These are phyloP conservation scores for Heliconius nattereri DNA, from an alignment of 1,140 invertebrate species.

Conservation along the genomic window DNA sequence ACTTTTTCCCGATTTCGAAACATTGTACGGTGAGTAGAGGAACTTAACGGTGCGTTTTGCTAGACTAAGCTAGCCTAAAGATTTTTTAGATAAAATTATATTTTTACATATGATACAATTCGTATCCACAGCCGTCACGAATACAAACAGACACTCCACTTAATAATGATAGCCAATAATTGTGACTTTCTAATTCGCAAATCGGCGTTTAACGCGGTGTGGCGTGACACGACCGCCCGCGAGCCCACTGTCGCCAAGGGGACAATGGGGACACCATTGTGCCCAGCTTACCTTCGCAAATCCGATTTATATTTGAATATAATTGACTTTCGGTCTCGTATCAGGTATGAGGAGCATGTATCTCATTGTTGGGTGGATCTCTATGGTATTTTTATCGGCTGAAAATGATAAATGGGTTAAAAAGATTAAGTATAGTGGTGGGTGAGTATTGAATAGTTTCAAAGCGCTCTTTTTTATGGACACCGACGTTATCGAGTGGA, in stretches of 20 bases:
- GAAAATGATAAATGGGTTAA: slow-evolving; percentile 80
- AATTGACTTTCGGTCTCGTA: slow-evolving; percentile 77
- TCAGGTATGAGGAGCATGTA: slow-evolving; percentile 74
- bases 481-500: background rate
- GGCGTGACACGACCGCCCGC: slow-evolving; percentile 8
- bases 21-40: background rate
- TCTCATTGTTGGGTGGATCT: slow-evolving; percentile 73
- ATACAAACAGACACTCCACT: no score
- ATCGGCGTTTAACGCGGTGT: background rate
- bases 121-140: no score
- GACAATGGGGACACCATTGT: slow-evolving; percentile 56
- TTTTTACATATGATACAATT: no score
- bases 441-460: slow-evolving; percentile 44
- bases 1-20: no score
- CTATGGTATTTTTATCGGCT: slow-evolving; percentile 77
- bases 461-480: background rate
- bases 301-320: slow-evolving; percentile 81
- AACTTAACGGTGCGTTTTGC: background rate
- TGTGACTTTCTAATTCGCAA: slow-evolving; percentile 1
- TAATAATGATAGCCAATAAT: background rate
- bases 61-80: background rate
- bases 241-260: background rate
- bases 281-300: slow-evolving; percentile 76
- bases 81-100: no score
- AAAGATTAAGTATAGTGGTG: slow-evolving; percentile 65